Base-by-base conservation (phyloP, 35 echinoderm and acorn worm species). In the Holothuria glaberrima region DNA sequence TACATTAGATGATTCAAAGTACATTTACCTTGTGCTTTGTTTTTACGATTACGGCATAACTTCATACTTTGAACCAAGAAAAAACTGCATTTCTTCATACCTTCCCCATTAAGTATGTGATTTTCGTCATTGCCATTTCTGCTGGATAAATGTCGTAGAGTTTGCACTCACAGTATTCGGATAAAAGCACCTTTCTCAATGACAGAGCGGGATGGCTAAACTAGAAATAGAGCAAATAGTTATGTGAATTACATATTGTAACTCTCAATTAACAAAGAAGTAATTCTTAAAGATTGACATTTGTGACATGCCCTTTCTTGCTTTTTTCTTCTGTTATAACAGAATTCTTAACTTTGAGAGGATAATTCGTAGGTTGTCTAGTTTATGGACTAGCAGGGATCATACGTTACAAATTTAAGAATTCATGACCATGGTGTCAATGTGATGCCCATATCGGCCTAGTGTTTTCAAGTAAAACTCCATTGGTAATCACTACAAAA, bases 81-180 rank as follows among this genome's bases (percentile, higher is more conserved):
- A 5, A 54, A 54, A n/a, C n/a, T n/a, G n/a, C 12, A 9, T 54
- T 54, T 54, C 16, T 54, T 35, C 12, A 41, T 78, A 78, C 74
- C 74, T 78, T 78, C 29, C 27, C 6, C 44, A 48, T 5, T 48
- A 78, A 48, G 12, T 78, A 48, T 22, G 50, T 50, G 44, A 78
- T 54, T 50, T 38, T 78, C 0, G 74, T 48, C 41, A 50, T 78
- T 16, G 38, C 44, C 16, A 78, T 41, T 48, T 78, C 41, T 24
- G 44, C 17, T 25, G 74, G 74, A 26, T 78, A 78, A 48, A 78
- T 26, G 17, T 78, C 74, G 50, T 78, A 78, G 13, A 78, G 50
- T 28, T 78, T 78, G 27, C 41, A 78, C 44, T 41, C 44, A 25
- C 74, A 41, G 74, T 35, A 48, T 78, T 45, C 19, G 20, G 74